Base-by-base conservation (phyloP, 1,140 invertebrate species). In the Drosophila guanche region DNA sequence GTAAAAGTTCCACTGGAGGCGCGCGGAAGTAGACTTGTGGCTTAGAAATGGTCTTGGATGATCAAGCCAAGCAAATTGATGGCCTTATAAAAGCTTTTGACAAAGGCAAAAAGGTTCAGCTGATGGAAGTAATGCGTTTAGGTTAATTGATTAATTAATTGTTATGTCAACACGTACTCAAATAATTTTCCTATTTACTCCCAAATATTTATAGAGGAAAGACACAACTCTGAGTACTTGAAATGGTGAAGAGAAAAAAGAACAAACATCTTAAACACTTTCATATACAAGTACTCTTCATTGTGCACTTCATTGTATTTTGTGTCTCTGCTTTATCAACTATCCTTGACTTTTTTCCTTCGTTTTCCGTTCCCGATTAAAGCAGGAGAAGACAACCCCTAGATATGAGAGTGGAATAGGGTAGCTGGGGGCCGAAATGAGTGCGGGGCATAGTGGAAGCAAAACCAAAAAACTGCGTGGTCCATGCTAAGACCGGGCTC, bases 401-500 rank as follows among this genome's bases (percentile, higher is more conserved):
- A 33, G 29, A 37, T 33, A 22, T 10, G 37, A 22, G 50, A 3
- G 20, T 37, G 12, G 16, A 14, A 14, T 22, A 4, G 10, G 22
- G 37, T n/a, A 40, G 41, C 41, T 14, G 20, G 29, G 41, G 29
- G 41, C 58, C 40, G 25, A 73, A 73, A 65, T 40, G 51, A 42
- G 50, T 55, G 16, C 22, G 37, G 29, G 59, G n/a, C n/a, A 63
- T 37, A 52, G 69, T 14, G 2, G 52, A 61, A 43, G 23, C 46
- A 73, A 73, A 73, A 56, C 58, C 52, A 8, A 42, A 67, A 68
- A 68, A 56, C 41, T 68, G 59, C 46, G 51, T 73, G 58, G 61
- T 52, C 70, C 69, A 48, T 16, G 37, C 51, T 73, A 73, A 73
- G 70, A 73, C 70, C 51, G 56, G 69, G 59, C 69, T 73, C 70